Base-by-base conservation (phyloP, 1,140 invertebrate species). In the Penaeus japonicus region DNA sequence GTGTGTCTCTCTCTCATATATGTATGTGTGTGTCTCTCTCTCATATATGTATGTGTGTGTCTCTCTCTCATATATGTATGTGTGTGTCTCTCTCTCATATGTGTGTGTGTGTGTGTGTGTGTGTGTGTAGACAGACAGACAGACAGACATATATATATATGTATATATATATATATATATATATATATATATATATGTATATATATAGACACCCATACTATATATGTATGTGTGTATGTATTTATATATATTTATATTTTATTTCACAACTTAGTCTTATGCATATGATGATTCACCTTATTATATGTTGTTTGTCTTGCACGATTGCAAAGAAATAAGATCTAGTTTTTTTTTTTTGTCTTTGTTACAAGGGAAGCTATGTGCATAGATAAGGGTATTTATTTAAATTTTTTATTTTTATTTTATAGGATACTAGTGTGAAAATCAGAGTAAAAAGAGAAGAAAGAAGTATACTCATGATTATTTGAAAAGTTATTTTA, bases 361-460 rank as follows among this genome's bases (percentile, higher is more conserved):
- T 83, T 55, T 75, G 39, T 73, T 84, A 22, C 17, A 73, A 47
- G 83, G 83, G 83, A 84, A 84, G 83, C 83, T 84, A 47, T 84
- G 83, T 84, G 83, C 83, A 84, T 84, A 84, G 83, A 84, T 84
- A 84, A 84, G 83, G 83, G 62, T n/a, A n/a, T 70, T 83, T 22
- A 32, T 57, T 75, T 84, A 27, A 20, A 22, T 27, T 12, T 24
- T 82, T 4, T 20, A n/a, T 57, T 57, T 5, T 59, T 18, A 73
- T 32, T 30, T 73, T 15, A 47, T 47, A 47, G 47, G 47, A 47
- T 47, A 47, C 15, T 47, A 12, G 10, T 47, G 47, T 47, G 47
- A 47, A 15, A 47, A 47, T 47, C 47, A 47, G 5, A 47, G 47
- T 47, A 12, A 47, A 47, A 47, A 47, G 10, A 12, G 15, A 47